These are phyloP conservation scores for Taurulus bubalis DNA, from an alignment of 2,113 vertebrate genomes.

Conservation along the genomic window DNA sequence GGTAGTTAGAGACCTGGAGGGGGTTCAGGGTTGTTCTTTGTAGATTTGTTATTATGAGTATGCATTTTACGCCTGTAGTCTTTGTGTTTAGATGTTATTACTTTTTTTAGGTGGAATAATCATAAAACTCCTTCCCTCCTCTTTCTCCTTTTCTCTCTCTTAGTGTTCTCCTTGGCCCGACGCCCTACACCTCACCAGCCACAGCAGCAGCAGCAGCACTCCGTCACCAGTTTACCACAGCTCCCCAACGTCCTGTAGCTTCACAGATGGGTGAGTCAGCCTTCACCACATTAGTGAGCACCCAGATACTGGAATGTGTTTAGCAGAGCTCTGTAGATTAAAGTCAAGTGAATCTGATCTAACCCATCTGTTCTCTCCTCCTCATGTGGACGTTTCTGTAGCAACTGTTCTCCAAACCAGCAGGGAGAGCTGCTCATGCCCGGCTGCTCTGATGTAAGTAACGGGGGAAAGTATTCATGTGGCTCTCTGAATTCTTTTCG, in stretches of 20 bases:
- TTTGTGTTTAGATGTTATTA: neutral
- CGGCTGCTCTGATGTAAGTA: conserved; percentile 92
- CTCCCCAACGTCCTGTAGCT: conserved; percentile 87
- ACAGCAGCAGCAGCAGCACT: conserved; percentile 82
- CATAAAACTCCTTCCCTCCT: neutral
- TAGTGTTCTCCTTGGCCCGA: conserved; percentile 95
- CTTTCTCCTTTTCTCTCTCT: neutral
- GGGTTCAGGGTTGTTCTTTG: neutral
- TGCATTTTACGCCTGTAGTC: too few relatives aligned
- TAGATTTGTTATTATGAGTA: neutral
- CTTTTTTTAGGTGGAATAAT: neutral
- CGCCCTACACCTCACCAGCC: conserved; percentile 78
- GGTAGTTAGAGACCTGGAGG: neutral
- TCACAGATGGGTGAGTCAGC: conserved; percentile 90
- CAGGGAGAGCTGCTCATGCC: conserved; percentile 86
- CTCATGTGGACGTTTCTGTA: conserved; percentile 73
- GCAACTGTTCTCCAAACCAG: conserved; percentile 91
- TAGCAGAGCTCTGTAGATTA: neutral
- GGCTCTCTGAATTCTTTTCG: conserved; percentile 78
- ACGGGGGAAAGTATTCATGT: conserved; percentile 67
- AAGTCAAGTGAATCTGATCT: neutral
- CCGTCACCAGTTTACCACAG: conserved; percentile 90
- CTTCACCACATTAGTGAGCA: too few relatives aligned
- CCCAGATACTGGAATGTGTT: neutral
- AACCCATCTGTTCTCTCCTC: conserved; percentile 62